Evolutionary conservation across 2,888 invertebrate species (phyloP), one percentile per base, ranked within the genome.

Genomic region (Leucoptera coffeella): DNA sequence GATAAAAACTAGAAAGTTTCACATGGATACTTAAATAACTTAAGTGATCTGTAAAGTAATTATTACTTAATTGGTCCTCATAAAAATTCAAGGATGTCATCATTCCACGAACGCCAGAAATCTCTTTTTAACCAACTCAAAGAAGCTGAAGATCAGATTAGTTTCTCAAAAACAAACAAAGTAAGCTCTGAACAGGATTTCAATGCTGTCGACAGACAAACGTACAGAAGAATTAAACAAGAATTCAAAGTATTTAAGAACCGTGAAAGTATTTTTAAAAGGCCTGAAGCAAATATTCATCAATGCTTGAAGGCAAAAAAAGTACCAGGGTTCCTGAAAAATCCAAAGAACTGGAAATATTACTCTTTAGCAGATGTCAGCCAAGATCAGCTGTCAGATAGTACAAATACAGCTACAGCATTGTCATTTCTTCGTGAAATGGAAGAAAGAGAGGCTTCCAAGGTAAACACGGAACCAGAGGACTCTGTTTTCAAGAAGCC

Each of bases 331-430:
- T 76, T 77, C 42, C 73, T 81, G 41, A 76, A 75, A 35, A 81
- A 89, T 56, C 91, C 90, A 9, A 77, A 84, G 32, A 87, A 84
- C 45, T 91, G 87, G 85, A 80, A 76, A 8, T 85, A 80, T 43
- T 91, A 92, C 42, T 79, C 81, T 10, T 52, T 92, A 11, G 80
- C 78, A 14, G 86, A 90, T 73, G 87, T 89, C 3, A 72, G 74
- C 5, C 73, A 71, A 30, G 78, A 78, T 10, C 86, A 88, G 42
- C 82, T 88, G 61, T 85, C 88, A 1, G 87, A 90, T 29, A 73
- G 74, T 27, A 80, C 82, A 22, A 91, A 91, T 41, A 78, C 80
- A 9, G 75, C 77, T 23, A 85, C 87, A 20, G 90, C 90, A 1
- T 69, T 88, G 37, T 74, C 80, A n/a, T 85, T 88, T 46, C 64